Evolutionary conservation across 2,797 vertebrate species (phyloP).

Genomic region (Falco rusticolus): DNA sequence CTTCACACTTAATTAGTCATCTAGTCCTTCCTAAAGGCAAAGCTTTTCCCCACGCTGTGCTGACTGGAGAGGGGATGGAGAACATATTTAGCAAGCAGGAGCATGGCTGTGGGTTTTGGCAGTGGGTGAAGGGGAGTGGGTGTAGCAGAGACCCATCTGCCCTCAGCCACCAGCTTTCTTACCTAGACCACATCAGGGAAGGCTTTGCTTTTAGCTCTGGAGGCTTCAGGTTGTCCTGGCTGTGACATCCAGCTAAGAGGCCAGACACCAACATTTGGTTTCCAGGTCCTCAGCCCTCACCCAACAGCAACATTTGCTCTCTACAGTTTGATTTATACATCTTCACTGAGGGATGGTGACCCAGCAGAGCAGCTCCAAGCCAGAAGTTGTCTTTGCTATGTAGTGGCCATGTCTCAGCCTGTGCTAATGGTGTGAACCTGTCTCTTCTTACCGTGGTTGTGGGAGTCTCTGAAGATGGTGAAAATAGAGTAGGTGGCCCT

Average conservation of each 20-base stretch:
- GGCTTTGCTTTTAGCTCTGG: background rate
- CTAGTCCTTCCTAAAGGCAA: background rate
- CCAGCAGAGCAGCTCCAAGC: background rate
- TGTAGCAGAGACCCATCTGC: background rate
- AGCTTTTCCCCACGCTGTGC: background rate
- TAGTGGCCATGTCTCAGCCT: background rate
- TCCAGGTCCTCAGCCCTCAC: background rate
- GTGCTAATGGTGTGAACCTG: accelerated
- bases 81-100: background rate
- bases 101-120: background rate
- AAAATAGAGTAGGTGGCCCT: background rate
- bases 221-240: background rate
- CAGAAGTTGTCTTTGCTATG: background rate
- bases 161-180: background rate
- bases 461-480: background rate
- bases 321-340: background rate
- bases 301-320: background rate
- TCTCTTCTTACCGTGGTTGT: background rate
- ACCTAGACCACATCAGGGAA: background rate
- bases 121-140: accelerated
- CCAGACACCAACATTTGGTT: accelerated
- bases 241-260: background rate
- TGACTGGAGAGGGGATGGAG: background rate
- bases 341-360: background rate
- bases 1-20: conserved; percentile 42